These are phyloP conservation scores for Taxidea taxus DNA, from an alignment of 2,113 vertebrate genomes.

Conservation along the genomic window DNA sequence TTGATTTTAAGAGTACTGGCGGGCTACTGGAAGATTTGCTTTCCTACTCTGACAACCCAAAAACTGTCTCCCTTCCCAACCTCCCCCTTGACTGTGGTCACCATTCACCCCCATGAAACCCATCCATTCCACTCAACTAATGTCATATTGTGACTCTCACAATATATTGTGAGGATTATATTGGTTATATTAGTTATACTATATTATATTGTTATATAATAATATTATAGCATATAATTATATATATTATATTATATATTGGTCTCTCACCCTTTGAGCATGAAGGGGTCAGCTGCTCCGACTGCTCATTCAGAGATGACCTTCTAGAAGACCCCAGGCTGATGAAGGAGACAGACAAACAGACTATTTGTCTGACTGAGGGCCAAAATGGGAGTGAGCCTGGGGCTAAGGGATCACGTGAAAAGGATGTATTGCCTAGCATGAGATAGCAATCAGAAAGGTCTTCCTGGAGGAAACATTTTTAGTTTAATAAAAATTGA, in stretches of 20 bases:
- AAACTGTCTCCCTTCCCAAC: neutral
- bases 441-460: neutral
- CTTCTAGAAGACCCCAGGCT: neutral
- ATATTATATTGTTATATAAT: no score
- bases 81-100: neutral
- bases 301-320: neutral
- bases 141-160: no score
- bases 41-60: neutral
- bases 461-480: neutral
- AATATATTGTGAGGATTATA: no score
- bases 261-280: neutral
- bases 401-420: neutral
- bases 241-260: no score
- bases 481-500: neutral
- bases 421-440: no score
- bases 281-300: neutral
- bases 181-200: no score
- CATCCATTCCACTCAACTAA: neutral
- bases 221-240: no score
- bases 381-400: neutral
- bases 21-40: neutral
- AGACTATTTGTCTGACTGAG: neutral
- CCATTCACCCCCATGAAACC: fast-evolving
- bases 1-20: neutral
- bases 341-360: neutral